phyloP scores from a whole-genome alignment of 2,113 vertebrate genomes.

The Muntiacus reevesi region DNA sequence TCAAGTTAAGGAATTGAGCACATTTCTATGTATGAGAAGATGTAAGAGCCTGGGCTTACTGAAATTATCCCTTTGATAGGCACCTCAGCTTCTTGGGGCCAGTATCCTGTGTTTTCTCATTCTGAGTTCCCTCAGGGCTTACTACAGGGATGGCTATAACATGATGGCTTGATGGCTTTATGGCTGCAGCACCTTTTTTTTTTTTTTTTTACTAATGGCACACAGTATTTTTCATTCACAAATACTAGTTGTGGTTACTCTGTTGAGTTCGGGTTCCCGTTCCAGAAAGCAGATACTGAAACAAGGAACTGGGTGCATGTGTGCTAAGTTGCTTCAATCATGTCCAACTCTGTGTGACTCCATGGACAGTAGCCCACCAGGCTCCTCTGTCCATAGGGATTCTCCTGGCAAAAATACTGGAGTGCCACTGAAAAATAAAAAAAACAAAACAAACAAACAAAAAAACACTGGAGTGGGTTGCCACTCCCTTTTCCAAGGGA shows the following conservation, averaged over 20 bases:
- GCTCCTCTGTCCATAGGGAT: neutral
- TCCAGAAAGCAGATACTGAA: neutral
- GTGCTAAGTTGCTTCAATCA: neutral
- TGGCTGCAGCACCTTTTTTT: neutral
- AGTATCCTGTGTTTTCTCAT: neutral
- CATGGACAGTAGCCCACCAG: neutral
- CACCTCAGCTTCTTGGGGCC: neutral
- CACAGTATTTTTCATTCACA: neutral
- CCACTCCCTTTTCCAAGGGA: neutral
- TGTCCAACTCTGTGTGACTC: neutral
- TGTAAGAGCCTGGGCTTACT: neutral
- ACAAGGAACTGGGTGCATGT: neutral
- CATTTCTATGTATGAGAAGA: neutral
- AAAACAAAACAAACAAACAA: too few relatives aligned
- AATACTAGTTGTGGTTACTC: neutral
- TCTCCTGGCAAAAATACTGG: neutral
- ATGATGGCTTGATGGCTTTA: neutral
- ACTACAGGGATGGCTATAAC: neutral
- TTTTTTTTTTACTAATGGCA: neutral
- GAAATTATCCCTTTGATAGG: neutral
- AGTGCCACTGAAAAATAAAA: too few relatives aligned
- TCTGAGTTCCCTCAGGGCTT: neutral
- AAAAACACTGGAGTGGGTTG: neutral
- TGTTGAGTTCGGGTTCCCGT: neutral
- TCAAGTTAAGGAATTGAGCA: neutral